Evolutionary conservation across 2,113 vertebrate species (phyloP), one percentile per base, ranked within the genome.

Genomic region (Protomyctophum bolini): DNA sequence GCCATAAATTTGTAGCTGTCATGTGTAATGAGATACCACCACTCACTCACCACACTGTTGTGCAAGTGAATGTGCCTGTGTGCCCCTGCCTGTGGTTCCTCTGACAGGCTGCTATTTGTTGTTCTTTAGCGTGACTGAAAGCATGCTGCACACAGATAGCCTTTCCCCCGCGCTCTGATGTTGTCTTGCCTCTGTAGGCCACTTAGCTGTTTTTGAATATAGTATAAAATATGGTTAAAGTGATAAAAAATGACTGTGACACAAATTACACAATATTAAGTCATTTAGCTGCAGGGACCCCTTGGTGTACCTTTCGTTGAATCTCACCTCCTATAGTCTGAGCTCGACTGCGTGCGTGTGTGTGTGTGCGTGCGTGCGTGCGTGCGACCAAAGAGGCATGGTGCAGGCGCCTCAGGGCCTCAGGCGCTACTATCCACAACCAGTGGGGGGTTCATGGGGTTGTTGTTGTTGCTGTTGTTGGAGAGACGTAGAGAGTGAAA

Each of bases 91-190:
- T 2, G 10, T 0, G 8, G 28, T 33, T 70, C 66, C 21, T 70
- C 66, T 50, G 45, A 58, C 46, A 74, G 66, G 55, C 66, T 59
- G 68, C 33, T 48, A n/a, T 54, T 50, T 54, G 51, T 54, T 54
- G 58, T 41, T 41, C 11, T 8, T 50, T 54, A 11, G 14, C 1
- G 29, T 29, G 47, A 46, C 73, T 62, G 52, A 66, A 70, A 70
- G 56, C 57, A 58, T 21, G 75, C 84, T 67, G 80, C 75, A 80
- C 11, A 59, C 48, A 76, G 85, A 74, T 72, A 59, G 61, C 79
- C 59, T 79, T 12, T 12, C 2, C 5, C 51, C 33, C 33, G 33
- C n/a, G 33, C 33, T 41, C 33, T 41, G 33, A 3, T 41, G 33
- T 41, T 41, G 33, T 41, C 33, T 41, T 41, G 33, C 5, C 1